Evolutionary conservation across 2,888 invertebrate genomes (phyloP), one percentile per base, ranked within the genome.

Genomic region (Drosophila lacicola): DNA sequence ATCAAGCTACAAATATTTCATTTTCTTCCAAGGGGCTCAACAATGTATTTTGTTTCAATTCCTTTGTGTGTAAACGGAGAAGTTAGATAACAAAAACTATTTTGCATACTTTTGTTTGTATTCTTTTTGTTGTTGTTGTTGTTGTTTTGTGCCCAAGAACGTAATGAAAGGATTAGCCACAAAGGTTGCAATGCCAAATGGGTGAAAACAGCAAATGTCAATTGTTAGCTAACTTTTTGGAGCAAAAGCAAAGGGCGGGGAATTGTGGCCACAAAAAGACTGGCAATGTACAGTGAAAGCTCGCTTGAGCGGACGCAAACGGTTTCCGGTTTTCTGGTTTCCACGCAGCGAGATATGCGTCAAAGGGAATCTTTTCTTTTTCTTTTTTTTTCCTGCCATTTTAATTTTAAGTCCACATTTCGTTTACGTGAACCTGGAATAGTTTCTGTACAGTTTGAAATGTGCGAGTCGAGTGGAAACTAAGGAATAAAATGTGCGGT

Each of bases 81-180:
- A 37, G 37, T 56, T 37, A 2, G 8, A 29, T 11, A 34, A 45
- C 44, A 10, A 25, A 29, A 50, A 46, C 17, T 29, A 29, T 8
- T 36, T 62, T 71, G 65, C 56, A 46, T 51, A 47, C 46, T 47
- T 70, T 46, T 36, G 46, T 17, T 14, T 11, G 11, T 21, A 0
- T 5, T 13, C 9, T 9, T 50, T 51, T 36, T 37, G 21, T 49
- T 17, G 42, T 17, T 33, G 8, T 21, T 39, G 17, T 70, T 17
- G 42, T 17, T 33, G 9, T 29, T 39, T n/a, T 70, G 63, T 61
- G 50, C 50, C 46, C 13, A 45, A 19, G 41, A 45, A 19, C 21
- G 41, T 37, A 60, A 72, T 54, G 54, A 54, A 45, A 49, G 65
- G 58, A 65, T 55, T 58, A 64, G 53, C 9, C 58, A 9, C 47